These are phyloP conservation scores for Chironomus striatipennis DNA, from an alignment of 1,140 invertebrate species.

Conservation along the genomic window DNA sequence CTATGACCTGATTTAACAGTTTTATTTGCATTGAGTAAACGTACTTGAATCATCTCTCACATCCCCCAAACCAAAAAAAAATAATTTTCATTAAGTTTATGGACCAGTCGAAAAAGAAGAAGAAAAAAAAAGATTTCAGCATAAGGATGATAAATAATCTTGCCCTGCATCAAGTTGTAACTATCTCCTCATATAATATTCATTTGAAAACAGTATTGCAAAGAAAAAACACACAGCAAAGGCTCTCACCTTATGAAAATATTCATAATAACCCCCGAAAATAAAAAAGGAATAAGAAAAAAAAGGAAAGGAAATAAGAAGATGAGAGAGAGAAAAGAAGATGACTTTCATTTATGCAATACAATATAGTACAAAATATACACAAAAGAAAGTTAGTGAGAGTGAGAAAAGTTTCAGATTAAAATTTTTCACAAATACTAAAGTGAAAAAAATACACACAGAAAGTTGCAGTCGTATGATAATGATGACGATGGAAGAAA, in stretches of 20 bases:
- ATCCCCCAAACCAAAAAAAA: background rate
- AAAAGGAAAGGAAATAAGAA: too few relatives aligned
- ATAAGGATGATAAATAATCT: conserved; percentile 28
- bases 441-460: background rate
- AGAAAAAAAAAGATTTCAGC: conserved; percentile 24
- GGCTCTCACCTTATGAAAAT: background rate
- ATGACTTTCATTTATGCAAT: background rate
- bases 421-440: background rate
- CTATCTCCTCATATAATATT: background rate
- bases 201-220: background rate
- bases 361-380: too few relatives aligned
- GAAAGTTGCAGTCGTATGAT: background rate
- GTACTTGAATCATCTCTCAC: background rate
- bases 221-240: background rate
- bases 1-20: too few relatives aligned
- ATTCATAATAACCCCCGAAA: background rate
- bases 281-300: too few relatives aligned
- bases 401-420: background rate
- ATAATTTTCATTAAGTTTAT: background rate
- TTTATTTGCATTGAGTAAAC: too few relatives aligned
- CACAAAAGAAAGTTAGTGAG: too few relatives aligned
- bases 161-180: conserved; percentile 33
- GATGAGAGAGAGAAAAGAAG: too few relatives aligned
- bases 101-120: background rate
- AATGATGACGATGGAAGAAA: background rate